These are phyloP conservation scores for Rhyzopertha dominica DNA, from an alignment of 1,140 invertebrate genomes.

Conservation along the genomic window DNA sequence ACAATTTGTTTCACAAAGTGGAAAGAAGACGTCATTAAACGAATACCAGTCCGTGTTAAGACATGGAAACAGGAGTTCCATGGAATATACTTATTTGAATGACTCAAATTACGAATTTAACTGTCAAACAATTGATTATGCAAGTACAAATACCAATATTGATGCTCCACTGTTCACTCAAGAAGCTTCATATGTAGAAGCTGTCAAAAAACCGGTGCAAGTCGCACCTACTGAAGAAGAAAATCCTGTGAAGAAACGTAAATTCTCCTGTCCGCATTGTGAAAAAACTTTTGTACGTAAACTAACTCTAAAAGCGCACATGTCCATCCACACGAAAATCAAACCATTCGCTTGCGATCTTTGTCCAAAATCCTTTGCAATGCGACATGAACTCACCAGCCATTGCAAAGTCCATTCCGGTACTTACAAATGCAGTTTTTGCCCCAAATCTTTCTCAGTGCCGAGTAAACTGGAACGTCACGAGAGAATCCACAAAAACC, in stretches of 20 bases:
- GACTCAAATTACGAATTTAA: constrained; percentile 2
- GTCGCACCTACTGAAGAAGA: not conserved
- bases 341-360: constrained; percentile 22
- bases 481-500: constrained; percentile 24
- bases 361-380: constrained; percentile 22
- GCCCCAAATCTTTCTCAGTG: constrained; percentile 21
- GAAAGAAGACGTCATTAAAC: not conserved
- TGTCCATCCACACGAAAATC: constrained; percentile 22
- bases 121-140: not conserved
- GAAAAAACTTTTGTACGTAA: constrained; percentile 18
- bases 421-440: constrained; percentile 20
- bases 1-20: not conserved
- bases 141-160: not conserved
- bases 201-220: not conserved
- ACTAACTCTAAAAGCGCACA: constrained; percentile 22
- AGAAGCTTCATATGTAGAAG: not conserved
- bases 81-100: constrained; percentile 4
- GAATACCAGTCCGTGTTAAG: constrained; percentile 10
- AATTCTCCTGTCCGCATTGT: constrained; percentile 20
- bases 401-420: constrained; percentile 21
- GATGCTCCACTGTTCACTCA: not conserved
- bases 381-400: constrained; percentile 18
- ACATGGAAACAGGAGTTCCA: constrained; percentile 9
- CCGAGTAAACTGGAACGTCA: constrained; percentile 27
- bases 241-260: not conserved